These are phyloP conservation scores for Drosophila histrio DNA, from an alignment of 2,888 invertebrate genomes.

Conservation along the genomic window DNA sequence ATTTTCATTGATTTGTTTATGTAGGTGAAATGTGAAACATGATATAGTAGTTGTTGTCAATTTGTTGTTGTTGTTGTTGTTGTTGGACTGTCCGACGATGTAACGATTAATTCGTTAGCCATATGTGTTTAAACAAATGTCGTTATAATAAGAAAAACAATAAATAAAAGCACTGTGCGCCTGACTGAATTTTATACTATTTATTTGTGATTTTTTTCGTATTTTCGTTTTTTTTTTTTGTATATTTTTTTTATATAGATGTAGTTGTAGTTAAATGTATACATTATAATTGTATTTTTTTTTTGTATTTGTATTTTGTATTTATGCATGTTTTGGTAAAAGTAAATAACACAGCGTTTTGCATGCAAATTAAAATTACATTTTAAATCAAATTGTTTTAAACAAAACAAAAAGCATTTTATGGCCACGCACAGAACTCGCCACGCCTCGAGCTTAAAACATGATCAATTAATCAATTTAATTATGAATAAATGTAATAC, in stretches of 20 bases:
- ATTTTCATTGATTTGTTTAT: constrained; percentile 24
- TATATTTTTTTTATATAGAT: constrained; percentile 15
- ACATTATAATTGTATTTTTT: constrained; percentile 23
- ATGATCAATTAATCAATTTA: neutral
- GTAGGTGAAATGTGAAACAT: constrained; percentile 68
- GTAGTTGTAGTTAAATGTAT: constrained; percentile 21
- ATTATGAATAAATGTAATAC: constrained; percentile 6
- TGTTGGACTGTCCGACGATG: constrained; percentile 52
- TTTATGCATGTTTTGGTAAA: constrained; percentile 65
- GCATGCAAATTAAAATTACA: constrained; percentile 66
- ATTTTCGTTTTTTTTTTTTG: neutral
- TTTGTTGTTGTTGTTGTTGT: constrained; percentile 23
- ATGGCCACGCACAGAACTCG: constrained; percentile 61
- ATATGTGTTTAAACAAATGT: neutral
- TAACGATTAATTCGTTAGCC: constrained; percentile 18
- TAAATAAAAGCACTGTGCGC: constrained; percentile 64
- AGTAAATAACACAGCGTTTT: constrained; percentile 75
- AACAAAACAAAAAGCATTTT: constrained; percentile 51
- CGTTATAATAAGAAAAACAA: constrained; percentile 8
- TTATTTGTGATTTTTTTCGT: constrained; percentile 15
- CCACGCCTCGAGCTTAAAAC: constrained; percentile 31
- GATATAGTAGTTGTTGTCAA: constrained; percentile 63
- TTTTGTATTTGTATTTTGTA: constrained; percentile 37
- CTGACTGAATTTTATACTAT: constrained; percentile 44
- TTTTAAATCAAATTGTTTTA: constrained; percentile 36